phyloP scores from a whole-genome alignment of 2,888 invertebrate genomes.

The Hypolimnas misippus region DNA sequence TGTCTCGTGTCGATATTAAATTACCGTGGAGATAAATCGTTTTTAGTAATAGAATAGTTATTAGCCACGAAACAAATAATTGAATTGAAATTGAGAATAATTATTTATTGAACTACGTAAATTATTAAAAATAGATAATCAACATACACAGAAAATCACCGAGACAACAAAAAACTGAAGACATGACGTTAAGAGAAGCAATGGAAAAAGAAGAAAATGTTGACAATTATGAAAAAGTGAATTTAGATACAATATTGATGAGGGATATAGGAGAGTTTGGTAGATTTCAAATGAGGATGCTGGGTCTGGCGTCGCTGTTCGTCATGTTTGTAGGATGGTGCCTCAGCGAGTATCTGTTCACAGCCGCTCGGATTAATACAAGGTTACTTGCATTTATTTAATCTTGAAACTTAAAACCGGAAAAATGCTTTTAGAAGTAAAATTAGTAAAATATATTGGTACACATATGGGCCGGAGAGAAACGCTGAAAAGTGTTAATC shows the following conservation, averaged over 20 bases:
- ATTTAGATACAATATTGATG: conserved; percentile 52
- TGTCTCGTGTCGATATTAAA: too few species aligned
- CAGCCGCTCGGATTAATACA: conserved; percentile 51
- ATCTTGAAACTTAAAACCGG: background rate
- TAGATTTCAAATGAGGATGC: conserved; percentile 48
- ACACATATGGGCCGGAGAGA: too few species aligned
- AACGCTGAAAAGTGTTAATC: too few species aligned
- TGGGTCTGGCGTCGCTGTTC: conserved; percentile 43
- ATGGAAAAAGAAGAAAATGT: background rate
- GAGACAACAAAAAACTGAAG: background rate
- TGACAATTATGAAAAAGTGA: conserved; percentile 36
- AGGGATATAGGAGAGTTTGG: conserved; percentile 57
- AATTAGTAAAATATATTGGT: too few species aligned
- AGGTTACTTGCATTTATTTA: conserved; percentile 43
- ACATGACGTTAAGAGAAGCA: background rate
- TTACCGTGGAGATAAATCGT: too few species aligned
- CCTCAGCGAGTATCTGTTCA: conserved; percentile 53
- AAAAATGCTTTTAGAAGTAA: too few species aligned
- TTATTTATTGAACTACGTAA: too few species aligned
- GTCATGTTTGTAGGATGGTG: conserved; percentile 48
- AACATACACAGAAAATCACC: too few species aligned
- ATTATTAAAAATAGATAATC: too few species aligned
- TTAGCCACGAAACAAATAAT: too few species aligned
- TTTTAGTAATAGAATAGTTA: too few species aligned
- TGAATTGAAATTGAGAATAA: too few species aligned